A percentile compares a stretch with the other conserved stretches of the same genome.
Conservation (phyloP, 2,797 vertebrate genomes). For the Sebastes aleutianus region DNA sequence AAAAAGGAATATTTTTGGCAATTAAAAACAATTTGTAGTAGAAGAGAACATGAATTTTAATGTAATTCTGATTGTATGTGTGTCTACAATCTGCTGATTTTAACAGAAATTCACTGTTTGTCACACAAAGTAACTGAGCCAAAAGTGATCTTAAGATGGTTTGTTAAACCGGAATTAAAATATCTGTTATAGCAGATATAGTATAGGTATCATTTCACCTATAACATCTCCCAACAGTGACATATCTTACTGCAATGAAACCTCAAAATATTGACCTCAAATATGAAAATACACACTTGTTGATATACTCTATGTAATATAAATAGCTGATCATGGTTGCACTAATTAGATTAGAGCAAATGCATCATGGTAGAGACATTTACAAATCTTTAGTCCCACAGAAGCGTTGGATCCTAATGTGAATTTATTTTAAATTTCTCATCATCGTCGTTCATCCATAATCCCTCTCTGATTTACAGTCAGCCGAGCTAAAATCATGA, state of each 20-base stretch:
- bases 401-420: slow-evolving; percentile 36
- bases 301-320: background rate
- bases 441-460: slow-evolving; percentile 39
- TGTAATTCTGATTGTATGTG: background rate
- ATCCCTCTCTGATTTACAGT: slow-evolving; percentile 39
- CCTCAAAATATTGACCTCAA: background rate
- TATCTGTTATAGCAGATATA: background rate
- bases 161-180: background rate
- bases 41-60: background rate
- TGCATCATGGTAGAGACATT: background rate
- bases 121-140: background rate
- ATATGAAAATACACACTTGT: background rate
- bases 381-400: background rate
- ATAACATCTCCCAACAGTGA: background rate
- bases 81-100: background rate
- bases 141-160: background rate
- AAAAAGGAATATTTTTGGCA: slow-evolving; percentile 45
- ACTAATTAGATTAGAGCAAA: background rate
- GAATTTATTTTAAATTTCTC: slow-evolving; percentile 46
- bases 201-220: background rate
- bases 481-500: slow-evolving; percentile 52
- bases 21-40: slow-evolving; percentile 19
- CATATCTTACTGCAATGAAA: background rate
- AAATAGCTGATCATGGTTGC: background rate
- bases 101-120: background rate